Base-by-base conservation (phyloP, 2,888 invertebrate genomes). In the Coenonympha arcania region DNA sequence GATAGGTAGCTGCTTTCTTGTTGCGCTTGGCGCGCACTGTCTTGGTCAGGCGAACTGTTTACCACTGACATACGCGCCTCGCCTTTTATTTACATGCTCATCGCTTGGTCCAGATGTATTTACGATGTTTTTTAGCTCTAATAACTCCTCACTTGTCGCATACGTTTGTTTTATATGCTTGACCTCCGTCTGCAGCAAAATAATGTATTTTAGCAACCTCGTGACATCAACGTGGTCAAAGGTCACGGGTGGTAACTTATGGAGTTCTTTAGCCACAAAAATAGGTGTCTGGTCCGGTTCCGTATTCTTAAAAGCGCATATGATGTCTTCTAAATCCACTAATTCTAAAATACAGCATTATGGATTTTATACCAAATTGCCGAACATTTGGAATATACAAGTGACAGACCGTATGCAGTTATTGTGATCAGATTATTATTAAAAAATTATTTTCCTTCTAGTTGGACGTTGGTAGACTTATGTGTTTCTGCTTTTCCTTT, bases 191-290 rank as follows among this genome's bases (percentile, higher is more conserved):
- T 33, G 22, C 11, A 41, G 3, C n/a, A 42, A 9, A 15, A 34
- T 16, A 6, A 48, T 11, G 13, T 49, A 37, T 15, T 39, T 49
- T 3, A 49, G 5, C 3, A 44, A 22, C 13, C 30, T 20, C 2
- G 50, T 39, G 3, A 31, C 40, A 11, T 50, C 44, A 4, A 50
- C 6, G 22, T 44, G 44, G 22, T 50, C 50, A 8, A 49, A 43
- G 0, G 44, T 45, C 1, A 45, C 19, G 2, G 45, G 33, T 9
- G 47, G 42, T 24, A 37, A 30, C 31, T 44, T 50, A 1, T 44
- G 30, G n/a, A 50, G n/a, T 2, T 50, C 49, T 24, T 20, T 37
- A 3, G 44, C 49, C 8, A 50, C 49, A 31, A 39, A 49, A 13
- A 49, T 30, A 6, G 43, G 30, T 19, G 43, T 4, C 1, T 33